Evolutionary conservation across 2,888 invertebrate genomes (phyloP).

Genomic region (Galeopsomyia nigrocyanea): DNA sequence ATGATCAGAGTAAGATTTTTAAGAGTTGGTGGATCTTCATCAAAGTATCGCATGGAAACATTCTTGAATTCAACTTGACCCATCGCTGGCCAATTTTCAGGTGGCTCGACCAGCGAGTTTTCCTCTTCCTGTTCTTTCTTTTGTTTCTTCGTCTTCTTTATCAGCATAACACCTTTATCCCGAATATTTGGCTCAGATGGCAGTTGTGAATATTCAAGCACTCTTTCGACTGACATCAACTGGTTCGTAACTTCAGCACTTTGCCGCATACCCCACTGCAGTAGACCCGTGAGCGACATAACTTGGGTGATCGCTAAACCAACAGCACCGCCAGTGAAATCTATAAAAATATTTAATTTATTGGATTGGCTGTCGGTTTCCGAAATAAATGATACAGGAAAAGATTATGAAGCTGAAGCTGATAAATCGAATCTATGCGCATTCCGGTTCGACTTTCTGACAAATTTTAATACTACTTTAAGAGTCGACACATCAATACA

Average conservation of each 20-base stretch:
- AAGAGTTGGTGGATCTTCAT: constrained; percentile 69
- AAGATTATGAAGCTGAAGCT: constrained; percentile 53
- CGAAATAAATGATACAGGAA: too few species aligned
- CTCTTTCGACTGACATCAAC: constrained; percentile 85
- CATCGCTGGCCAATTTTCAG: constrained; percentile 60
- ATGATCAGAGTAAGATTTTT: constrained; percentile 64
- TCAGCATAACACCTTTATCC: constrained; percentile 43
- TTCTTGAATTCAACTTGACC: constrained; percentile 60
- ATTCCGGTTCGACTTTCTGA: too few species aligned
- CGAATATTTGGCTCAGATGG: constrained; percentile 69
- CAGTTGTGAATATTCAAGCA: constrained; percentile 84
- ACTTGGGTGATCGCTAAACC: constrained; percentile 67
- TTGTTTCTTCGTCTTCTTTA: constrained; percentile 6
- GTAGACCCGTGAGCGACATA: too few species aligned
- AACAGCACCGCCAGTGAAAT: constrained; percentile 64
- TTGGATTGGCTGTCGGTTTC: too few species aligned
- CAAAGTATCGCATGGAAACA: constrained; percentile 68
- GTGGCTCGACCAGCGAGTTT: constrained; percentile 53
- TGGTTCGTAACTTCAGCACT: constrained; percentile 82
- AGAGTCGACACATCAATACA: too few species aligned
- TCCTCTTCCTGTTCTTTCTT: constrained; percentile 42
- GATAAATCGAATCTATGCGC: too few species aligned
- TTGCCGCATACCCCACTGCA: too few species aligned
- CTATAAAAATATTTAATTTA: constrained; percentile 34
- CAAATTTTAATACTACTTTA: too few species aligned